Evolutionary conservation across 1,140 invertebrate species (phyloP), one percentile per base, ranked within the genome.

Genomic region (Lordiphosa mommai): DNA sequence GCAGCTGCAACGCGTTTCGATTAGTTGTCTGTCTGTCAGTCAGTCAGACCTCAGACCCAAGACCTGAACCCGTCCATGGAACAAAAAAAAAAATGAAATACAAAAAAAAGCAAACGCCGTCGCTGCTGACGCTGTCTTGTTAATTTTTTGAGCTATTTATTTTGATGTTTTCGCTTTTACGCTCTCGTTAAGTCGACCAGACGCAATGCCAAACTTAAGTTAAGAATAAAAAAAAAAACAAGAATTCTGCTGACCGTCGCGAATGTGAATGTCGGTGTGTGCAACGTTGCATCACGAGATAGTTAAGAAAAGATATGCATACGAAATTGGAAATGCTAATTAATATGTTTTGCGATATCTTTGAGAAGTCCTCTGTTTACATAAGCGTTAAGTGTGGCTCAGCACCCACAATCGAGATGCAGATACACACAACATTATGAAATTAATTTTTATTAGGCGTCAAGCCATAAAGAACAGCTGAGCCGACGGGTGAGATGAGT

Each of bases 141-240:
- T 82, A 84, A 76, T 82, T 82, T 84, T 82, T 76, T 82, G 71
- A 82, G 76, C 77, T 82, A 82, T 82, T 82, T 82, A 82, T 82
- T 82, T 82, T 84, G 77, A 82, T 82, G 76, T 82, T 82, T 82
- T 82, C 76, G 76, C 76, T 82, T 82, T 82, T 82, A 82, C 76
- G 77, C 76, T 84, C 77, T 82, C 76, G 76, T 82, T 84, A 76
- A 80, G 66, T 82, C 60, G 65, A 65, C 52, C 76, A 66, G 71
- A 80, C 76, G 61, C 65, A 74, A 70, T 69, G 70, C 70, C 77
- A 82, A 65, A 76, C 60, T 73, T 73, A 59, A 61, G 51, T 46
- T 46, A 59, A 57, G 33, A 29, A 47, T 20, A 49, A 53, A 44
- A 47, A 61, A 32, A 52, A 53, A 1, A 47, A 40, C 32, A 38